Evolutionary conservation across 2,797 vertebrate species (phyloP).

Genomic region (Crocidura indochinensis): DNA sequence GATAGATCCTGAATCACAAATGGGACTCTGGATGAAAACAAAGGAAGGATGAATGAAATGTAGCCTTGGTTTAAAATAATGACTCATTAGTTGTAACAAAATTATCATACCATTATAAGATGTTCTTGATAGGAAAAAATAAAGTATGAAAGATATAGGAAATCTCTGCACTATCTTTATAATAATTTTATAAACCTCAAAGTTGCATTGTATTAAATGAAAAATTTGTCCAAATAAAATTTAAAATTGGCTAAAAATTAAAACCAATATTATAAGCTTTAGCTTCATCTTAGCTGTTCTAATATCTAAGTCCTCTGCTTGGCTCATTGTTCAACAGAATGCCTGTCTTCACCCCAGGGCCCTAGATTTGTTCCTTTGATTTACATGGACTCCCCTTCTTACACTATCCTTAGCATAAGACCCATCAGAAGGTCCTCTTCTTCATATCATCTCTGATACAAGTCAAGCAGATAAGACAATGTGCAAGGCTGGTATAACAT

Average conservation of each 20-base stretch:
- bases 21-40: neutral
- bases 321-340: neutral
- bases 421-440: neutral
- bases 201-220: neutral
- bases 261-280: neutral
- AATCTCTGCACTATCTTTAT: neutral
- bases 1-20: neutral
- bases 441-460: neutral
- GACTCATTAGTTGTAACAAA: neutral
- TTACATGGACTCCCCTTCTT: neutral
- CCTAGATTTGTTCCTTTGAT: neutral
- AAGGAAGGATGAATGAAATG: neutral
- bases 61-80: no score
- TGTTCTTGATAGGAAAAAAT: neutral
- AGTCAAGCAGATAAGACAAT: neutral
- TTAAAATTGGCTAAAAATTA: neutral
- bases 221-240: no score
- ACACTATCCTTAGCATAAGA: neutral
- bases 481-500: neutral
- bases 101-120: neutral
- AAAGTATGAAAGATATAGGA: neutral
- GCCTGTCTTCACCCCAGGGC: neutral
- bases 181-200: slow-evolving; percentile 3
- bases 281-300: neutral
- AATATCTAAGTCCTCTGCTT: neutral